Percentiles rank a stretch among this genome's conserved stretches.
Conservation (phyloP, 2,797 vertebrate genomes). For the Bradypus variegatus region DNA sequence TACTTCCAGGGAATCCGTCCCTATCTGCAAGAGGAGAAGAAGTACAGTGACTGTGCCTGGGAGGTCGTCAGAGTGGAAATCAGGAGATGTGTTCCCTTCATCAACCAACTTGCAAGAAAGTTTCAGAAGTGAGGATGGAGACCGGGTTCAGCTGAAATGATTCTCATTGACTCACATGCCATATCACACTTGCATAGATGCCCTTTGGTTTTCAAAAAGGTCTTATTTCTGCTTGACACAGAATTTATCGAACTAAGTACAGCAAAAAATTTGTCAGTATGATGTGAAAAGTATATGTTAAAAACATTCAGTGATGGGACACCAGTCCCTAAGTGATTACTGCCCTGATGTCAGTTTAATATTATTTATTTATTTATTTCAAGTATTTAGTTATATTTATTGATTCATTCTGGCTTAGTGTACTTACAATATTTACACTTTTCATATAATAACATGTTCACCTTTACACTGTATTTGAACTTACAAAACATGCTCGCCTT, state of each 20-base stretch:
- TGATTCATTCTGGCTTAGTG: neutral
- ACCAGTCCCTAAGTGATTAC: neutral
- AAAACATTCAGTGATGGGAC: neutral
- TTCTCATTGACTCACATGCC: neutral
- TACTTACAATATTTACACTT: neutral
- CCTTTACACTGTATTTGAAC: neutral
- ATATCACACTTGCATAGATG: too few relatives aligned
- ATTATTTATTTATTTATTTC: neutral
- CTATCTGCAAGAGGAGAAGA: neutral
- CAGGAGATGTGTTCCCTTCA: neutral
- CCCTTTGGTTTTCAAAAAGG: neutral
- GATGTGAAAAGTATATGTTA: neutral
- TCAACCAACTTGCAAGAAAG: neutral
- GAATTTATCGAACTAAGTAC: neutral
- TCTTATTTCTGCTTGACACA: neutral
- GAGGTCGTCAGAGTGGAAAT: neutral
- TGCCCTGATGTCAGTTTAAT: neutral
- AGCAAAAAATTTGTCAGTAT: neutral
- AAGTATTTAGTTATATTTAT: neutral
- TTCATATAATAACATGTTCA: neutral
- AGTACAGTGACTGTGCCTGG: neutral
- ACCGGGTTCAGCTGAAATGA: neutral
- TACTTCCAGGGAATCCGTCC: neutral
- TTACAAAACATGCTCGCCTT: neutral
- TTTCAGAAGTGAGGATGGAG: neutral